Evolutionary conservation across 1,140 invertebrate species (phyloP).

Genomic region (Anadara kagoshimensis): DNA sequence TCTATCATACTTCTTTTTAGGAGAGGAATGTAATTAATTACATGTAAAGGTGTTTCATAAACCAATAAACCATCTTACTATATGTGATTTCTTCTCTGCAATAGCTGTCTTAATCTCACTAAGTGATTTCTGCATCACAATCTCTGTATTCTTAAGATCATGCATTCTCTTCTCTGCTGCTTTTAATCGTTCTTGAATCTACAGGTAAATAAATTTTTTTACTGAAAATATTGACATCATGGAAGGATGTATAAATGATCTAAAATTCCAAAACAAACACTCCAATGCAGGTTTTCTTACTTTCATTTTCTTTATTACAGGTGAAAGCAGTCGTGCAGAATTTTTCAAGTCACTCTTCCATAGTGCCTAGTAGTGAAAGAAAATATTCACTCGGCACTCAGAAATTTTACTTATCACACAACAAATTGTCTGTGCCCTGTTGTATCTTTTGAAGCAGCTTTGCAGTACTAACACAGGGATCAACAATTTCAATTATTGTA

Average conservation of each 20-base stretch:
- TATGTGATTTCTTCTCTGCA: constrained; percentile 41
- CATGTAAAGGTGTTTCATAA: too few relatives aligned
- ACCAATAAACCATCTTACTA: constrained; percentile 22
- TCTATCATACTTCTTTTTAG: too few relatives aligned
- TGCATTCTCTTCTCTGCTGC: constrained; percentile 28
- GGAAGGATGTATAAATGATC: not conserved
- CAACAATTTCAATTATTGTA: too few relatives aligned
- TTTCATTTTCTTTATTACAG: not conserved
- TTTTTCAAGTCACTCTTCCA: too few relatives aligned
- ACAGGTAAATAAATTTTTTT: constrained; percentile 5
- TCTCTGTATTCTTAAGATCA: constrained; percentile 41
- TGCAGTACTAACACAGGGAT: too few relatives aligned
- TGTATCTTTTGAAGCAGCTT: too few relatives aligned
- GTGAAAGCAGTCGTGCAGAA: too few relatives aligned
- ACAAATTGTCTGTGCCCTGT: too few relatives aligned
- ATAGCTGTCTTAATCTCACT: constrained; percentile 42
- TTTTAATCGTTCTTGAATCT: constrained; percentile 47
- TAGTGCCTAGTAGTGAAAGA: too few relatives aligned
- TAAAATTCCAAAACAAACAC: not conserved
- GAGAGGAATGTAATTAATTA: too few relatives aligned
- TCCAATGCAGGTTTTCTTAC: not conserved
- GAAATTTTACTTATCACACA: too few relatives aligned
- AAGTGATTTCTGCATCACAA: constrained; percentile 23
- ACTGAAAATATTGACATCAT: not conserved
- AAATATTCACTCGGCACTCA: too few relatives aligned